Evolutionary conservation across 2,797 vertebrate species (phyloP), one percentile per base, ranked within the genome.

Genomic region (Phyllotis vaccarum): DNA sequence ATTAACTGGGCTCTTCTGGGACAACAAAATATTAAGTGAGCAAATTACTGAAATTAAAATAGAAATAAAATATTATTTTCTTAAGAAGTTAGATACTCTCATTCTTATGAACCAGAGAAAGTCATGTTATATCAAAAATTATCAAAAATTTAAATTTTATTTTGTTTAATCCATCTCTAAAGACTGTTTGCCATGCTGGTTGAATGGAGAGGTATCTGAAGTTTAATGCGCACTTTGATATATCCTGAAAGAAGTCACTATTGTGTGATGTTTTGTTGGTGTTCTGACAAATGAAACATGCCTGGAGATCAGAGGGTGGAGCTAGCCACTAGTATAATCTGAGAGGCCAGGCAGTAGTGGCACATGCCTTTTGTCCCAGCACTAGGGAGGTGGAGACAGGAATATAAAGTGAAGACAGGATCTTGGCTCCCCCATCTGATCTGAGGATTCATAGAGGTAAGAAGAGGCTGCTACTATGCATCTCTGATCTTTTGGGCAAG

Each of bases 141-240:
- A 31, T 12, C 11, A 49, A 29, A 37, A 82, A 90, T 95, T 93
- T 64, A 79, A 81, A 90, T 37, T 93, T 93, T 56, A 92, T 5
- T 66, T 93, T 40, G 62, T 86, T 7, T 85, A 75, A 54, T 86
- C 27, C 19, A 12, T 3, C 62, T 64, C 64, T 66, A 3, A 85
- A 86, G 43, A 86, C 66, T 19, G 7, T 5, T 66, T 91, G 72
- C 54, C 31, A 40, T 34, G 9, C 37, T 94, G 34, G 12, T 68
- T 94, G 85, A 90, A 95, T 93, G 80, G 92, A 96, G 49, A 62
- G 96, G 5, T 17, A 92, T 80, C 6, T 43, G 22, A 3, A 11
- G 24, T 93, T 56, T 68, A 96, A 97, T 92, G 19, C 40, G 56
- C 34, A 24, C 0, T 29, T 81, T 90, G 34, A 6, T 94, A 40